Base-by-base conservation (phyloP, 2,888 invertebrate species). In the Spodoptera picta region DNA sequence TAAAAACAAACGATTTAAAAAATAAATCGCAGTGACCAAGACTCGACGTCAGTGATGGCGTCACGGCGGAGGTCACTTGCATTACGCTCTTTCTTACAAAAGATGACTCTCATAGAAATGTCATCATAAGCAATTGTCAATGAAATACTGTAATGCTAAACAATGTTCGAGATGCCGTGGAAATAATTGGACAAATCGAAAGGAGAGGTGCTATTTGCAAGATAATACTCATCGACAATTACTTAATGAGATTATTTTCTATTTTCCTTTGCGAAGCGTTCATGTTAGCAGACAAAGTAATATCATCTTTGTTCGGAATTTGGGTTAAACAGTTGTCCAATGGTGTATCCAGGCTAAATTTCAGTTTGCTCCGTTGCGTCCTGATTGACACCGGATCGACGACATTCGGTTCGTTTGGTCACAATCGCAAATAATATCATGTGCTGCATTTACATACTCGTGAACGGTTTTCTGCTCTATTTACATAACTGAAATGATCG, bases 401-500 rank as follows among this genome's bases (percentile, higher is more conserved):
- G 76, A 81, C 80, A 83, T 79, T 83, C 78, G 82, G 79, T 77
- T 79, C 80, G 83, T 77, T 87, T 86, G 82, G 78, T 79, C 83
- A 89, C 88, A 92, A 87, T 90, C 80, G 83, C 89, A 91, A 84
- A 90, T 88, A 90, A 90, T 89, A 88, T 89, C 87, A 88, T 87
- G 84, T 83, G 80, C 82, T 79, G 82, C 79, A 86, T 88, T 87
- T 84, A 87, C 87, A 85, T 85, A 81, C 82, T 83, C 79, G 81
- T 78, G 80, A 90, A 90, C 87, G 72, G 85, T 83, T 92, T 91
- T 90, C 88, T 89, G 93, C 92, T 92, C 93, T 87, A 93, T 84
- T 93, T 92, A 83, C 84, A 87, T 71, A 74, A 83, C 83, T 90
- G 86, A 92, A 92, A 90, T 90, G 87, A 93, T 92, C 86, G 84